Evolutionary conservation across 2,888 invertebrate species (phyloP).

Genomic region (Diarsia rubi): DNA sequence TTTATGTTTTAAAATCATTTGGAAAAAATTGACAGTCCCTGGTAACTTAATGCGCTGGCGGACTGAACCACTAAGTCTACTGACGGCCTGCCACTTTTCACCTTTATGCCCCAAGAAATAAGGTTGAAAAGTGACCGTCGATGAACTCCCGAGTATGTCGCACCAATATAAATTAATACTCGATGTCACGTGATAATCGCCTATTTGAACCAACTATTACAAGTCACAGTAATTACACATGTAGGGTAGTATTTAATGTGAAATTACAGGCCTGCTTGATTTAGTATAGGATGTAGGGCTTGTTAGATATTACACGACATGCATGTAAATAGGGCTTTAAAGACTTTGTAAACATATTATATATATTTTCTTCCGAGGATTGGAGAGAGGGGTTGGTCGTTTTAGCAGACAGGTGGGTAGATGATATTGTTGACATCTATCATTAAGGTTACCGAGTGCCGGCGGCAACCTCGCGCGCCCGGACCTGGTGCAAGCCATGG

Average conservation of each 20-base stretch:
- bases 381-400: not conserved
- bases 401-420: no score
- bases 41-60: no score
- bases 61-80: not conserved
- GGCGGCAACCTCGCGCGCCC: no score
- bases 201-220: conserved; percentile 86
- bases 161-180: conserved; percentile 52
- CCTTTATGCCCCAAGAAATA: not conserved
- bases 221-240: conserved; percentile 72
- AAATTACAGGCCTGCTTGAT: conserved; percentile 53
- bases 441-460: no score
- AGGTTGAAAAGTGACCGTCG: not conserved
- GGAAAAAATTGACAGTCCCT: no score
- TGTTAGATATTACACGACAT: conserved; percentile 39
- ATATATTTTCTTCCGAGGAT: not conserved
- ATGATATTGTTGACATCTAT: not conserved
- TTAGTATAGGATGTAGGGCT: conserved; percentile 45
- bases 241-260: conserved; percentile 70
- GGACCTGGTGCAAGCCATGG: no score
- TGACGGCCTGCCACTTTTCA: not conserved
- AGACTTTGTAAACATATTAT: conserved; percentile 11
- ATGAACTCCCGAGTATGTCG: conserved; percentile 5
- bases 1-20: no score
- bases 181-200: conserved; percentile 59
- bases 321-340: conserved; percentile 38